A percentile compares a stretch with the other conserved stretches of the same genome.
These are phyloP conservation scores for Drosophila quinaria DNA, from an alignment of 2,888 invertebrate species.

Conservation along the genomic window DNA sequence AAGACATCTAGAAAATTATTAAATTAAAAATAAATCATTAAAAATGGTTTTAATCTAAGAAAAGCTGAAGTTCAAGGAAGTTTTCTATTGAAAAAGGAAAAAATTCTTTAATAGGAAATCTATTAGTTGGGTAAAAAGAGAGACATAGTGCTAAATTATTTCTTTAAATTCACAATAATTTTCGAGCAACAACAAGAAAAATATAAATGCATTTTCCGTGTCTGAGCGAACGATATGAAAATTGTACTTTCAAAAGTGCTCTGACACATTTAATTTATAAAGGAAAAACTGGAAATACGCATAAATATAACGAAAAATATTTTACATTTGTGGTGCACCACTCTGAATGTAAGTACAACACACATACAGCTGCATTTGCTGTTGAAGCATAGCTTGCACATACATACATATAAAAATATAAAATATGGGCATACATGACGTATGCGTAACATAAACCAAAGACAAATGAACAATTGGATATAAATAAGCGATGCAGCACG, in stretches of 20 bases:
- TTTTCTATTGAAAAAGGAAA: too few species aligned
- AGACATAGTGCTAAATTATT: not conserved
- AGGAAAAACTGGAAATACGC: constrained; percentile 62
- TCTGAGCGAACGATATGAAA: constrained; percentile 25
- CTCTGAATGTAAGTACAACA: constrained; percentile 51
- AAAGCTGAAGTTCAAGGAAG: too few species aligned
- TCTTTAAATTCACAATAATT: constrained; percentile 1
- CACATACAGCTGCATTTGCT: not conserved
- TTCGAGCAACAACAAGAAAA: not conserved
- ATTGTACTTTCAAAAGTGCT: constrained; percentile 34
- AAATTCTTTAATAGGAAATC: not conserved
- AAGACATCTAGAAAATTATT: too few species aligned
- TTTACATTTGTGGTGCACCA: constrained; percentile 72
- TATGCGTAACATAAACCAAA: constrained; percentile 82
- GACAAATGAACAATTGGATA: constrained; percentile 81
- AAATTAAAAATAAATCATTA: too few species aligned
- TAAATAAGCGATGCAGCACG: constrained; percentile 72
- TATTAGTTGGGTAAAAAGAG: not conserved
- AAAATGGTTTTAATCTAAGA: too few species aligned
- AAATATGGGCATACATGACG: constrained; percentile 80
- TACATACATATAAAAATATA: constrained; percentile 62
- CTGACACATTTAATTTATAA: constrained; percentile 68
- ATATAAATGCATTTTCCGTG: constrained; percentile 41
- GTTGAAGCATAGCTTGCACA: constrained; percentile 11
- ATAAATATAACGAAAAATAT: constrained; percentile 76